Conservation (phyloP, 2,797 vertebrate genomes). For the Cynodonichthys magdalenae region DNA sequence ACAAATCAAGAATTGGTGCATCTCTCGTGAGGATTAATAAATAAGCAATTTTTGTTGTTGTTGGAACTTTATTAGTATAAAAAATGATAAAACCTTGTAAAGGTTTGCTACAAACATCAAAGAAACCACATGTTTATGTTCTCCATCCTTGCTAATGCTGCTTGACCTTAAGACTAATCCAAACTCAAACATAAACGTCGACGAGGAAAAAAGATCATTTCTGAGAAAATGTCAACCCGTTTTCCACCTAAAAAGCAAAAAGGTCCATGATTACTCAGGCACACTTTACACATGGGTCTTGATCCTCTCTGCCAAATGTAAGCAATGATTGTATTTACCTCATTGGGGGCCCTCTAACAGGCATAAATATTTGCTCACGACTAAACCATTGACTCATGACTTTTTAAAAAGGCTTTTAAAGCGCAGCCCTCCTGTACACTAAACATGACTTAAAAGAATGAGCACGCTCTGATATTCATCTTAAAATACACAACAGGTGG, state of each 20-base stretch:
- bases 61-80: neutral
- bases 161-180: conserved; percentile 33
- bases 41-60: neutral
- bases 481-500: conserved; percentile 78
- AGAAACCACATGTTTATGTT: conserved; percentile 22
- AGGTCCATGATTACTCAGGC: conserved; percentile 42
- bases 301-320: conserved; percentile 76
- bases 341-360: conserved; percentile 79
- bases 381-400: conserved; percentile 84
- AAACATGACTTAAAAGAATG: conserved; percentile 76
- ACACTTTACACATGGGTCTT: conserved; percentile 58
- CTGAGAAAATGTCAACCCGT: conserved; percentile 53
- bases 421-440: conserved; percentile 72
- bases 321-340: conserved; percentile 82
- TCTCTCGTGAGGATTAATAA: neutral
- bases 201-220: conserved; percentile 46
- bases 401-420: conserved; percentile 81
- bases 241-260: conserved; percentile 50
- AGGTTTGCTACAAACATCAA: conserved; percentile 11
- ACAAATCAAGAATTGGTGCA: no score
- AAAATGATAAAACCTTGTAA: neutral
- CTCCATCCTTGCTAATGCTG: conserved; percentile 16
- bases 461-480: conserved; percentile 68
- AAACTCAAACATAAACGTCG: conserved; percentile 53
- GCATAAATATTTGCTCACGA: conserved; percentile 85